Percentiles rank a stretch among this genome's conserved stretches.
phyloP scores from a whole-genome alignment of 2,113 vertebrate genomes.

The Enhydra lutris region DNA sequence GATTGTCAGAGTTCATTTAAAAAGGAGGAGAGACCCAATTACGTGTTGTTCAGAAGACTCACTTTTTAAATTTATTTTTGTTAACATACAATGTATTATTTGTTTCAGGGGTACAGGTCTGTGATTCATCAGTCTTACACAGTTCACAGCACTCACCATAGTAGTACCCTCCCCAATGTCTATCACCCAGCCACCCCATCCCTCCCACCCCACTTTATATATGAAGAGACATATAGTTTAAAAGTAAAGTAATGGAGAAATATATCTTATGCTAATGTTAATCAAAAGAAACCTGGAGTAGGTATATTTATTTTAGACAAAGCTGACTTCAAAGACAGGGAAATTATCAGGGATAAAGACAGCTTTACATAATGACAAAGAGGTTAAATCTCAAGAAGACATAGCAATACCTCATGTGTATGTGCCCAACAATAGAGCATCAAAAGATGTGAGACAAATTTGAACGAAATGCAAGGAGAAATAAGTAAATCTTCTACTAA shows the following conservation, averaged over 20 bases:
- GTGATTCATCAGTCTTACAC: no score
- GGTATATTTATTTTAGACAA: neutral
- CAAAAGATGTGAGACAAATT: neutral
- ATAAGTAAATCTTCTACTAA: neutral
- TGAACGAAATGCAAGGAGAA: neutral
- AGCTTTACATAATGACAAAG: neutral
- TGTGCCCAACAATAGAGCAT: neutral
- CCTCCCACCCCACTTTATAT: neutral
- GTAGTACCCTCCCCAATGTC: no score
- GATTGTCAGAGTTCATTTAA: neutral
- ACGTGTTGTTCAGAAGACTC: neutral
- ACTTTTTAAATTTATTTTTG: neutral
- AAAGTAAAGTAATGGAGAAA: neutral
- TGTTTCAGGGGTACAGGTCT: no score
- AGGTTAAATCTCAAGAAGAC: neutral
- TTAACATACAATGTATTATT: no score
- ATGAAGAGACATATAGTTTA: neutral
- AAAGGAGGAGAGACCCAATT: neutral
- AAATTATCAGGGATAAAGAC: neutral
- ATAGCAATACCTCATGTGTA: neutral
- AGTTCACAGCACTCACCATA: no score
- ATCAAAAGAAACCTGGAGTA: neutral
- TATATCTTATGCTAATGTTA: neutral
- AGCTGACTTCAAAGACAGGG: neutral
- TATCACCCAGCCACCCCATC: no score